Evolutionary conservation across 1,140 invertebrate species (phyloP), one percentile per base, ranked within the genome.

Genomic region (Trachymyrmex septentrionalis): DNA sequence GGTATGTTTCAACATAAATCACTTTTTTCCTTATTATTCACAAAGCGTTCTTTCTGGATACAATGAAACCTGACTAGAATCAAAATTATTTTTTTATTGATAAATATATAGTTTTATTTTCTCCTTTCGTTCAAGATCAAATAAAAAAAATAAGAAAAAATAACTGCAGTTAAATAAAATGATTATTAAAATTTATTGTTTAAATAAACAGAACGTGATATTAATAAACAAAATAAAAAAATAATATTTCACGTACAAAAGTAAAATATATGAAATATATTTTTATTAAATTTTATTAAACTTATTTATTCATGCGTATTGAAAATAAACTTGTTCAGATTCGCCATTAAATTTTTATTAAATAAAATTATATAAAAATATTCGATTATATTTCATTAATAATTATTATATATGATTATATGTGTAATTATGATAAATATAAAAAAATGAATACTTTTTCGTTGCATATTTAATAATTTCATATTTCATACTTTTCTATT

Each of bases 1-100:
- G 73, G 95, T 94, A 89, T 86, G 86, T 81, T 53, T 66, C 10
- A 55, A 73, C 7, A 6, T 30, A 30, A 61, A 7, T 77, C 12
- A 7, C 10, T 19, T 21, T 85, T 77, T 4, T 1, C 7, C 9
- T 44, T 44, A 53, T 73, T 73, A 50, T 55, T 73, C 27, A 3
- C 7, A 53, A 53, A 3, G 14, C 61, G 3, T 53, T 55, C 16
- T 55, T 38, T 9, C 30, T n/a, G 48, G n/a, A 19, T 57, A 24
- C 30, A 55, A 66, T 53, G n/a, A 66, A 24, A 21, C n/a, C 55
- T 57, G 12, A 50, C 7, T 16, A 21, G n/a, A 24, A 12, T 57
- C 16, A 2, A 38, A 19, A 34, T 44, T 3, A 10, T 59, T 24
- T 73, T 38, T 48, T 27, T 34, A 12, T n/a, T 48, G 9, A 2